Percentiles rank a stretch among this genome's conserved stretches.
Evolutionary conservation across 2,113 vertebrate species (phyloP).

Genomic region (Psophia crepitans): DNA sequence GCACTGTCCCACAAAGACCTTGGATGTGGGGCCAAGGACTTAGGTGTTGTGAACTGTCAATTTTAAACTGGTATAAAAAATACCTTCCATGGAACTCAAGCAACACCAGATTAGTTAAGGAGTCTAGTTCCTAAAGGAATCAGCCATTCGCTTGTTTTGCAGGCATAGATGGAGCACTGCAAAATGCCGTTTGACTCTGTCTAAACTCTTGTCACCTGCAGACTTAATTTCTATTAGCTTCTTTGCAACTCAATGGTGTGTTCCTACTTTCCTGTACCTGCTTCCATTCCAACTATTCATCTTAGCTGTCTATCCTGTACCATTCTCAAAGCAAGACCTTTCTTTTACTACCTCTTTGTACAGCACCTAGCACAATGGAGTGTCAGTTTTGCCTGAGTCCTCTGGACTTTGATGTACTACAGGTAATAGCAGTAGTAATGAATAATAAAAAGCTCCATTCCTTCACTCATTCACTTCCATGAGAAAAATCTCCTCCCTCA

Average conservation of each 20-base stretch:
- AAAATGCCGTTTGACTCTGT: not conserved
- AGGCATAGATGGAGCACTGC: not conserved
- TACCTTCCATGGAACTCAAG: accelerated
- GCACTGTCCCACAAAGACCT: accelerated
- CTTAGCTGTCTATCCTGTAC: not conserved
- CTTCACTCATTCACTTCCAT: not conserved
- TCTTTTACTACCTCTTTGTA: not conserved
- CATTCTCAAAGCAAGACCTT: not conserved
- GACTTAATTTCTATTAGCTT: not conserved
- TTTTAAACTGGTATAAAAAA: not conserved
- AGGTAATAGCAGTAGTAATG: not conserved
- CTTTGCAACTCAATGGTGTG: not conserved
- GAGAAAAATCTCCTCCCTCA: not conserved
- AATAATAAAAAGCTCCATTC: not conserved
- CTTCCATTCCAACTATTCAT: not conserved
- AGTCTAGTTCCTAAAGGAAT: not conserved
- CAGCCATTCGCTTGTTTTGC: not conserved
- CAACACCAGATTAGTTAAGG: not conserved
- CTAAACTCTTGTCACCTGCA: not conserved
- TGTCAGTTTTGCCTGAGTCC: not conserved
- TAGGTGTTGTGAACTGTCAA: not conserved
- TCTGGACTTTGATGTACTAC: not conserved
- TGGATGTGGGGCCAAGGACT: not conserved
- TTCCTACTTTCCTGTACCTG: not conserved
- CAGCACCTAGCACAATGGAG: not conserved